Evolutionary conservation across 2,888 invertebrate genomes (phyloP), one percentile per base, ranked within the genome.

Genomic region (Leucophenga maculata): DNA sequence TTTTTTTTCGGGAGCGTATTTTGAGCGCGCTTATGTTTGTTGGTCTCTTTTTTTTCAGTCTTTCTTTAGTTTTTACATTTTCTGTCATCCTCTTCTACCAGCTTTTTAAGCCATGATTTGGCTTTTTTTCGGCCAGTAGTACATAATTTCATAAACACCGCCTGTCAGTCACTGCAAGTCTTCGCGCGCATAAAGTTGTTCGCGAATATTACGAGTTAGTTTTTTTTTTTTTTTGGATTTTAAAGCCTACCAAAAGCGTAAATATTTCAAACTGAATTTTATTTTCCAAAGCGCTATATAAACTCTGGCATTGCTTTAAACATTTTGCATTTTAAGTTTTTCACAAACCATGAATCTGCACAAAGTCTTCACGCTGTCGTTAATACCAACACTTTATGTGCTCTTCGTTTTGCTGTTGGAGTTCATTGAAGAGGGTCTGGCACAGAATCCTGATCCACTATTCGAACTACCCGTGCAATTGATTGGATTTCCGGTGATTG

Each of bases 391-490:
- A 16, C 70, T 86, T 4, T 87, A 82, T 69, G 85, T 88, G 69
- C 71, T 88, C 66, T 75, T 88, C 57, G 79, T 87, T 39, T 75
- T 88, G 57, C 74, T 88, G 69, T 73, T 82, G 72, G 86, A 86
- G 18, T 79, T 81, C 65, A 80, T 84, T 67, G 87, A 86, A 64
- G 77, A 85, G 67, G 83, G 82, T n/a, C 60, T 82, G 66, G 85
- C 86, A 9, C 86, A 88, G 69, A 84, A 81, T 72, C 86, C 89
- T 54, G 91, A 92, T 78, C 91, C 92, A 14, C 82, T 91, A 0
- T 93, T 95, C 83, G 93, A 95, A 82, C 87, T 95, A 68, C 95
- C 95, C 13, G 94, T 95, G n/a, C 95, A 95, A 84, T 89, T 95
- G 69, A 90, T 95, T 50, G 95, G 95, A 31, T 95, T 95, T 84